Evolutionary conservation across 2,888 invertebrate species (phyloP), one percentile per base, ranked within the genome.

Genomic region (Syritta pipiens): DNA sequence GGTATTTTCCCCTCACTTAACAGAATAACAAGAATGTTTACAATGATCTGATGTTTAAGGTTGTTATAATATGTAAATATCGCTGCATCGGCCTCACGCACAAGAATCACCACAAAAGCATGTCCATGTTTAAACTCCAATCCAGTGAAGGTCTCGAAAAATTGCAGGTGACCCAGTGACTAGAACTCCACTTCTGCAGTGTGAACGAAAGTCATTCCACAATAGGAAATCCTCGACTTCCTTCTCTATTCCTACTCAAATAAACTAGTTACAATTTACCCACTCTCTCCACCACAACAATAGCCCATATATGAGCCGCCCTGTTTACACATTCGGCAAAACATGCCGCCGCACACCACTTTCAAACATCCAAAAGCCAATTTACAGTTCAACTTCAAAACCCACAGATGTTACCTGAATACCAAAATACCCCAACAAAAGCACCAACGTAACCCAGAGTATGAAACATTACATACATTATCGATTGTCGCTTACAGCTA

Each of bases 401-500:
- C 10, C 12, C 37, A 59, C 32, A n/a, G 40, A 72, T 59, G 72
- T 53, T 48, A 67, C 42, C 65, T 60, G 77, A 59, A 77, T 77
- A 65, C 48, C 7, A 65, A 49, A 53, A 28, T n/a, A 10, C 59
- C 59, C 19, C 28, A 19, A 48, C 19, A 42, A 17, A 30, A 30
- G 6, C 48, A 48, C 51, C 42, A 59, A 68, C 69, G 59, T 72
- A 53, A 65, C 59, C 51, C 49, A 49, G 22, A 42, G 69, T 63
- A 48, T 35, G 35, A 6, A 14, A n/a, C n/a, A n/a, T n/a, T n/a
- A n/a, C n/a, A n/a, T n/a, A 6, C 42, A 24, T 32, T 35, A 60
- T 69, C 20, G 67, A 75, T 49, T 69, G 75, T 69, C 69, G 55
- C 53, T 75, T 62, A 68, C 68, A 53, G 72, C 72, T 65, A 76